A percentile compares a stretch with the other conserved stretches of the same genome.
Evolutionary conservation across 2,888 invertebrate genomes (phyloP).

Genomic region (Selenia dentaria): DNA sequence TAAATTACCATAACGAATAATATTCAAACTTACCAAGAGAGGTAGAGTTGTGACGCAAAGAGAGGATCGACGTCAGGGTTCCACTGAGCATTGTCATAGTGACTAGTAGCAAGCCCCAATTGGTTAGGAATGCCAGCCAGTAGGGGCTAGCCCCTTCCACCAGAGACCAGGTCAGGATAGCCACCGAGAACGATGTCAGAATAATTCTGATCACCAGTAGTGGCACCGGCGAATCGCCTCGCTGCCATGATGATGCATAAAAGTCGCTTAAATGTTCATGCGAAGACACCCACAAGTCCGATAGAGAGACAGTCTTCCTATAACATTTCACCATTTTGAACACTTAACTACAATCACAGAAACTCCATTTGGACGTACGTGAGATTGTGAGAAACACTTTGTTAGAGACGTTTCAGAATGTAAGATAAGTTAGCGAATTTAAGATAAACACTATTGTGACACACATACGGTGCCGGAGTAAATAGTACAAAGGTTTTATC

Average conservation of each 20-base stretch:
- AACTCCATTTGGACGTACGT: slow-evolving; percentile 8
- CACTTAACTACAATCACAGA: slow-evolving; percentile 28
- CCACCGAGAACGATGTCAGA: slow-evolving; percentile 48
- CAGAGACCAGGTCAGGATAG: slow-evolving; percentile 63
- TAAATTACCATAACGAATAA: too few relatives aligned
- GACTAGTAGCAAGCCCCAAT: slow-evolving; percentile 70
- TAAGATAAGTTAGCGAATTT: slow-evolving; percentile 29
- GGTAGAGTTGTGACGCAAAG: slow-evolving; percentile 43
- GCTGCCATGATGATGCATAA: slow-evolving; percentile 74
- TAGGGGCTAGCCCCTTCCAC: slow-evolving; percentile 42
- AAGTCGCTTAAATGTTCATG: slow-evolving; percentile 69
- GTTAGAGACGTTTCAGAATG: slow-evolving; percentile 11
- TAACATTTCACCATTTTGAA: slow-evolving; percentile 72
- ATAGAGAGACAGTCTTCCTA: slow-evolving; percentile 56
- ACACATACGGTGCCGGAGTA: slow-evolving; percentile 32
- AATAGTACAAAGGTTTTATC: slow-evolving; percentile 49
- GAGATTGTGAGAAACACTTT: slow-evolving; percentile 7
- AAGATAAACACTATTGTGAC: slow-evolving; percentile 43
- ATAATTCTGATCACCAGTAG: slow-evolving; percentile 60
- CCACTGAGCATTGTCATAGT: slow-evolving; percentile 52
- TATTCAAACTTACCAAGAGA: slow-evolving; percentile 53
- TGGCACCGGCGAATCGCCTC: slow-evolving; percentile 65
- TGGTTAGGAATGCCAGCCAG: slow-evolving; percentile 72
- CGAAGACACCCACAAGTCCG: slow-evolving; percentile 68
- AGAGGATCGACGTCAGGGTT: slow-evolving; percentile 53